Evolutionary conservation across 2,888 invertebrate species (phyloP), one percentile per base, ranked within the genome.

Genomic region (Fabriciana adippe): DNA sequence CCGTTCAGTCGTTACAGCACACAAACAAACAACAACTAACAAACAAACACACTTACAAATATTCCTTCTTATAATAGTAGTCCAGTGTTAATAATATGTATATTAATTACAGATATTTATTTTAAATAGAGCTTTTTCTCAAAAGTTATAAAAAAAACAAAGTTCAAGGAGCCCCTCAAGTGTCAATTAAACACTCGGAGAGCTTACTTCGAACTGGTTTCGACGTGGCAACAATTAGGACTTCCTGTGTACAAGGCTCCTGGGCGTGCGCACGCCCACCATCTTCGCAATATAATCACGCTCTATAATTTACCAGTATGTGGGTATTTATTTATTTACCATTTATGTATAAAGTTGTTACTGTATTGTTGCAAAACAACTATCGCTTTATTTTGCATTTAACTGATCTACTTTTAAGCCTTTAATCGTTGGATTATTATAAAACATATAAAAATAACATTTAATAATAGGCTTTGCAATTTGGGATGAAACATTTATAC

Each of bases 231-330:
- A 81, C 79, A 85, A 89, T 88, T 88, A 88, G 79, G 83, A 84
- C 84, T 87, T 88, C 87, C 89, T 84, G 83, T 72, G 78, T 55
- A 71, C 82, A 78, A 81, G 81, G 78, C 68, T 66, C 68, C 56
- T 45, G 64, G 55, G 51, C 59, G 57, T 59, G 51, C 55, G 57
- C 64, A 63, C 69, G 67, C 69, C 67, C 54, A 70, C 64, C 50
- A 50, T 65, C 60, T 50, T 48, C 55, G 13, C 53, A 59, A 6
- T 56, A 31, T 41, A 47, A 61, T 61, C 51, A 41, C 21, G 35
- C 35, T 53, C 18, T 51, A 61, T 61, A 61, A 61, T 51, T 61
- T 35, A 53, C 50, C 11, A 21, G 61, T 35, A 61, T 61, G 53
- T 51, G 51, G 51, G 53, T 61, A 61, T 61, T 51, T 61, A 61